phyloP scores from a whole-genome alignment of 2,113 vertebrate species.

The Microcebus griseorufus region DNA sequence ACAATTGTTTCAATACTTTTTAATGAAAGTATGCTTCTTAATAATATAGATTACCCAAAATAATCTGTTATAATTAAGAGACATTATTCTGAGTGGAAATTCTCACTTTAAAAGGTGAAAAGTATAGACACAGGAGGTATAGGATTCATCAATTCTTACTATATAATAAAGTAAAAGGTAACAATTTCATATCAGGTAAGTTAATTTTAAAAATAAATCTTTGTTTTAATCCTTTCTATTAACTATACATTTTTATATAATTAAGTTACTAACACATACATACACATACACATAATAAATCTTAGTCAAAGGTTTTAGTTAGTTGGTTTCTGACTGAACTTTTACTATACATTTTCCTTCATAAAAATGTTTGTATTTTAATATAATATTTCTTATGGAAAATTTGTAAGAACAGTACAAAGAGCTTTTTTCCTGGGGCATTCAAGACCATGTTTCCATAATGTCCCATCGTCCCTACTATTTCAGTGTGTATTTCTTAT shows the following conservation, averaged over 20 bases:
- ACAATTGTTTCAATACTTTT: neutral
- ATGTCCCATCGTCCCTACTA: neutral
- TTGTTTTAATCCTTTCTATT: constrained; percentile 8
- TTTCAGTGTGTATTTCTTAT: neutral
- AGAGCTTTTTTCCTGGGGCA: neutral
- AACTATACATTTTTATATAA: neutral
- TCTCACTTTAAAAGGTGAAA: neutral
- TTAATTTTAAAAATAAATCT: constrained; percentile 47
- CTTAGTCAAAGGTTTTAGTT: neutral
- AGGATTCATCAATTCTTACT: neutral
- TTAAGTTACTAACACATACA: neutral
- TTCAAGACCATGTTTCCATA: neutral
- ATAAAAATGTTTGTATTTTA: neutral
- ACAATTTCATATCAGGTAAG: neutral
- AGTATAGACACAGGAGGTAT: neutral
- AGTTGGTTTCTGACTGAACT: constrained; percentile 11
- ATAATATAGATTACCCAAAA: neutral
- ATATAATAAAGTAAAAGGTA: neutral
- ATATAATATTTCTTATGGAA: neutral
- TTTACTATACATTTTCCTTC: constrained; percentile 2
- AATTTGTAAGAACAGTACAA: neutral
- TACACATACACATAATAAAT: neutral
- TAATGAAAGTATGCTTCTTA: constrained; percentile 39
- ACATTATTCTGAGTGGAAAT: neutral
- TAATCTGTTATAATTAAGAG: constrained; percentile 37